Base-by-base conservation (phyloP, 2,888 invertebrate genomes). In the Tinea trinotella region DNA sequence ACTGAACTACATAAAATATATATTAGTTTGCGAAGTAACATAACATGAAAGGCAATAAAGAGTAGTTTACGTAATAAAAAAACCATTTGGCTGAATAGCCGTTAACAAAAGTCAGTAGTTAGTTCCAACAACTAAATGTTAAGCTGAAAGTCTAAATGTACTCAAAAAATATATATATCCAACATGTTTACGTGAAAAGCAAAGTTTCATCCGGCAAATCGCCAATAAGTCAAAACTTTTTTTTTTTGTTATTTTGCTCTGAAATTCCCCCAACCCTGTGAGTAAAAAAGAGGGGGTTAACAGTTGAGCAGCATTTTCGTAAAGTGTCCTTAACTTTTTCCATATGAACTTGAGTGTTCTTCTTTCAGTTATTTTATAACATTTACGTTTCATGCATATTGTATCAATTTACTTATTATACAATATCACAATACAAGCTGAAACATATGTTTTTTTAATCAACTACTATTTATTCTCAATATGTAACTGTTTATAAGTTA, bases 251-350 rank as follows among this genome's bases (percentile, higher is more conserved):
- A 70, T 74, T 73, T 15, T 15, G 50, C 24, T 17, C 15, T 40
- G 12, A 17, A 40, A n/a, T 13, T n/a, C 46, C n/a, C 18, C 18
- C 15, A 18, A 7, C 19, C 19, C 48, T 48, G 18, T 18, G 24
- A 5, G 1, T 6, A 3, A 13, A 3, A 46, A 5, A 19, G 19
- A 19, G 46, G 18, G 17, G 7, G 46, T 40, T 40, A 40, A 12
- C 40, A 15, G 13, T 40, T n/a, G 13, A n/a, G 50, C 6, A 18
- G 24, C 50, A 50, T 50, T 79, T 79, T 69, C 64, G 70, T 70
- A 72, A 78, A 80, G 76, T 76, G 76, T 73, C 68, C 68, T 62
- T 64, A 77, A 79, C 75, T 78, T 75, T 69, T 64, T 65, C 71
- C 73, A 73, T 74, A 76, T 72, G 74, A 73, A 74, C 61, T 72